These are phyloP conservation scores for Tipula confusa DNA, from an alignment of 2,888 invertebrate species.

Conservation along the genomic window DNA sequence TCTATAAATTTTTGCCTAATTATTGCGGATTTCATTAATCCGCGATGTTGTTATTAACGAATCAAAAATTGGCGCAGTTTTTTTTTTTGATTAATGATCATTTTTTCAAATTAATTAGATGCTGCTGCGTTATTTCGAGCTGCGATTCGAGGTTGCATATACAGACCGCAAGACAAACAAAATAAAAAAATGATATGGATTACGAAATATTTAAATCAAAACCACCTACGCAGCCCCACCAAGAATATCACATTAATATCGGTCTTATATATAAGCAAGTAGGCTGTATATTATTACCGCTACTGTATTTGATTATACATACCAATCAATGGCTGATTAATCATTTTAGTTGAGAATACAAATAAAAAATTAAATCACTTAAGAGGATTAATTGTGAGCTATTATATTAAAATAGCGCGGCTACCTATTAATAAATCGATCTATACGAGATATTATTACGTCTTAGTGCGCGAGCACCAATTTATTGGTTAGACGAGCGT, in stretches of 20 bases:
- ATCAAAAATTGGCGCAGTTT: neutral
- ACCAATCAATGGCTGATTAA: neutral
- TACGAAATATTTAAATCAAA: neutral
- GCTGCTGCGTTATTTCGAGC: neutral
- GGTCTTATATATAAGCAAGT: neutral
- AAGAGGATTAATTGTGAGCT: neutral
- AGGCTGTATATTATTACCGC: too few relatives aligned
- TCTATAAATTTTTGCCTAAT: neutral
- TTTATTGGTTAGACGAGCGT: neutral
- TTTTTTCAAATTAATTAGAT: neutral
- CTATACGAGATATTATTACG: neutral
- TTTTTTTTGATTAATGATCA: neutral
- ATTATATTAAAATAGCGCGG: neutral
- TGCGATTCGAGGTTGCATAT: neutral
- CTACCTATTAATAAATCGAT: neutral
- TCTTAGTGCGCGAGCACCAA: neutral
- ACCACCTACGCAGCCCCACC: neutral
- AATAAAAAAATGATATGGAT: too few relatives aligned
- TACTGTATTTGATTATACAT: neutral
- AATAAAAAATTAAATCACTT: neutral
- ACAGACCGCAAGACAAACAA: too few relatives aligned
- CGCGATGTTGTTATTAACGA: neutral
- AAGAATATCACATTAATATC: too few relatives aligned
- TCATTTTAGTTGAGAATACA: neutral
- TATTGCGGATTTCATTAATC: neutral